These are phyloP conservation scores for Haliclystus octoradiatus DNA, from an alignment of 30 jellyfish, hydroid and myxozoan species.

Conservation along the genomic window DNA sequence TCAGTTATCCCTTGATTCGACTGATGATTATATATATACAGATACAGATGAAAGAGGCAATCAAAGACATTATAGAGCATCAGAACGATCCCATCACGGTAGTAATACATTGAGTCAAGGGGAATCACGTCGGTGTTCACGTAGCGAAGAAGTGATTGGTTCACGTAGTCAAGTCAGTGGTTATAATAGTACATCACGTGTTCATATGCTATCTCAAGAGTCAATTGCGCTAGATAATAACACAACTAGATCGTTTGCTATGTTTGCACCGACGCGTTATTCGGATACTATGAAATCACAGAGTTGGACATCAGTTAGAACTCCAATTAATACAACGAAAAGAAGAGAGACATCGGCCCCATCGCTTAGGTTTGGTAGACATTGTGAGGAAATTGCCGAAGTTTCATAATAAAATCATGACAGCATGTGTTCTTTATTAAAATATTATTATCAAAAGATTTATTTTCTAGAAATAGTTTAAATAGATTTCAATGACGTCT, in stretches of 20 bases:
- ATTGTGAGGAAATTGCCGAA: constrained; percentile 3
- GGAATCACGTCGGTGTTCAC: background rate
- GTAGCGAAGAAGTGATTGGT: background rate
- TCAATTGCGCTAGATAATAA: background rate
- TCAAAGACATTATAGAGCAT: background rate
- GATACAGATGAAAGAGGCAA: background rate
- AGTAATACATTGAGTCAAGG: background rate
- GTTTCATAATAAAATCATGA: too few relatives aligned
- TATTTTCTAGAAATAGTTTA: too few relatives aligned
- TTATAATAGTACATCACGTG: too few relatives aligned
- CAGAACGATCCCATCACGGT: too few relatives aligned
- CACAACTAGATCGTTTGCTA: background rate
- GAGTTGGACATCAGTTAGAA: constrained; percentile 76
- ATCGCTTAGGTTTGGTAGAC: constrained; percentile 25
- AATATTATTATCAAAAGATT: too few relatives aligned
- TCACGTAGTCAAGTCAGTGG: background rate
- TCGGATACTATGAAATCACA: constrained; percentile 62
- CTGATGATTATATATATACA: background rate
- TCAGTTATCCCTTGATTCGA: background rate
- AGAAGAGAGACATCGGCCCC: constrained; percentile 87
- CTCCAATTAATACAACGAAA: constrained; percentile 12
- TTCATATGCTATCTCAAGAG: background rate
- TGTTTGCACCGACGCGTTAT: constrained; percentile 5
- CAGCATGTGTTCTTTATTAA: too few relatives aligned
- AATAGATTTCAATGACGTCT: too few relatives aligned